Evolutionary conservation across 1,140 invertebrate species (phyloP), one percentile per base, ranked within the genome.

Genomic region (Ridgeia piscesae): DNA sequence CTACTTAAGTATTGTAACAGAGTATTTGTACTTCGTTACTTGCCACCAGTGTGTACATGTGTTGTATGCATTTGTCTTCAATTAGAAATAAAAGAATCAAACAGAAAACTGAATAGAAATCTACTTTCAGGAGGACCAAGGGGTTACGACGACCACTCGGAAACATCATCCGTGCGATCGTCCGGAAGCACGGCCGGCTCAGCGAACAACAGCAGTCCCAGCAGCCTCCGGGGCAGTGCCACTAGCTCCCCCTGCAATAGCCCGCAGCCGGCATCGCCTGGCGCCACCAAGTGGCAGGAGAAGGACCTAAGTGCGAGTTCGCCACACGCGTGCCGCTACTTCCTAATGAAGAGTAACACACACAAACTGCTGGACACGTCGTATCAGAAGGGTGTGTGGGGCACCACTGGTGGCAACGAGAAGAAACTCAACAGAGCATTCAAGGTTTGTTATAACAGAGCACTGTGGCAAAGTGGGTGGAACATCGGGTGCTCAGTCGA

Each of bases 291-390:
- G 14, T 48, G 33, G 33, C 33, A 90, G 34, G 89, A 90, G 21
- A 35, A 90, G 35, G 89, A 90, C 34, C 34, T 90, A 90, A 34
- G 34, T 90, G 89, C 4, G 17, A 90, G 89, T 34, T 90, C 34
- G 89, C 14, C 31, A 33, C 89, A 90, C 4, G 89, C 35, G 4
- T 90, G 89, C 21, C 34, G 34, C 34, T 96, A 96, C 93, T 96
- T 96, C 94, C 94, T 97, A 8, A 96, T 97, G 94, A 96, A 96
- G 93, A 96, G 96, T 91, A 95, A 94, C 77, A 96, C 95, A 92
- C 94, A 96, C 33, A 96, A 96, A 93, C 94, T 95, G 90, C 94
- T 97, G 77, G 96, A 97, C 91, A 94, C 95, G 21, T 96, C 96
- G 9, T 93, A 96, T 42, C 95, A 94, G 92, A 95, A 95, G 91